A percentile compares a stretch with the other conserved stretches of the same genome.
These are phyloP conservation scores for Natator depressus DNA, from an alignment of 2,113 vertebrate genomes.

Conservation along the genomic window DNA sequence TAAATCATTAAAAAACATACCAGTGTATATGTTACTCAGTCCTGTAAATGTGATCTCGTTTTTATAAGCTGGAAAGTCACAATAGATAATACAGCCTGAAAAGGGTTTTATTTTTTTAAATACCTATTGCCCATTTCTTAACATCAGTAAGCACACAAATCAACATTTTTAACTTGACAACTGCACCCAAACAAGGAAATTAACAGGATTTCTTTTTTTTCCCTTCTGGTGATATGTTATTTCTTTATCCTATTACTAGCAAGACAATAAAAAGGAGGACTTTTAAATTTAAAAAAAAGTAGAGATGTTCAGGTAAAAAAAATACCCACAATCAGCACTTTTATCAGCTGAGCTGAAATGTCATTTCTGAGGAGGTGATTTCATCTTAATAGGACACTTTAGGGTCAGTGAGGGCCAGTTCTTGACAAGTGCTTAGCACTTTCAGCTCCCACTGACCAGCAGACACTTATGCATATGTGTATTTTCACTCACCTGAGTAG, in stretches of 20 bases:
- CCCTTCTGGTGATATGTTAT: not conserved
- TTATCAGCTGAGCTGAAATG: constrained; percentile 39
- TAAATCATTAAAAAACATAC: constrained; percentile 15
- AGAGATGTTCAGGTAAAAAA: not conserved
- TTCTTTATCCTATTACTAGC: constrained; percentile 22
- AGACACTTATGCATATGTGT: not conserved
- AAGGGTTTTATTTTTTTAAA: constrained; percentile 64
- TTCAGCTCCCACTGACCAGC: not conserved
- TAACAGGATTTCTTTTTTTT: not conserved
- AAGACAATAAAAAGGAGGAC: constrained; percentile 26
- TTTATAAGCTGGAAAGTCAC: constrained; percentile 57
- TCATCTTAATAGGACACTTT: constrained; percentile 26
- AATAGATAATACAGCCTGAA: constrained; percentile 36
- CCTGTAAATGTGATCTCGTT: constrained; percentile 32
- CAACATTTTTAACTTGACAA: constrained; percentile 44
- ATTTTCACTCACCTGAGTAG: not conserved
- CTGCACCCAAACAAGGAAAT: not conserved
- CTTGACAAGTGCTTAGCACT: constrained; percentile 9
- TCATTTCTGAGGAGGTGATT: constrained; percentile 3
- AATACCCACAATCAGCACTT: constrained; percentile 15
- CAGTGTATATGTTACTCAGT: constrained; percentile 29
- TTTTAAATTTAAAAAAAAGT: constrained; percentile 23
- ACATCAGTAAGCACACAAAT: constrained; percentile 39
- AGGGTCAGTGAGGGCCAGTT: not conserved
- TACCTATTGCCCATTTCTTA: constrained; percentile 20